These are phyloP conservation scores for Sesamia nonagrioides DNA, from an alignment of 1,140 invertebrate genomes.

Conservation along the genomic window DNA sequence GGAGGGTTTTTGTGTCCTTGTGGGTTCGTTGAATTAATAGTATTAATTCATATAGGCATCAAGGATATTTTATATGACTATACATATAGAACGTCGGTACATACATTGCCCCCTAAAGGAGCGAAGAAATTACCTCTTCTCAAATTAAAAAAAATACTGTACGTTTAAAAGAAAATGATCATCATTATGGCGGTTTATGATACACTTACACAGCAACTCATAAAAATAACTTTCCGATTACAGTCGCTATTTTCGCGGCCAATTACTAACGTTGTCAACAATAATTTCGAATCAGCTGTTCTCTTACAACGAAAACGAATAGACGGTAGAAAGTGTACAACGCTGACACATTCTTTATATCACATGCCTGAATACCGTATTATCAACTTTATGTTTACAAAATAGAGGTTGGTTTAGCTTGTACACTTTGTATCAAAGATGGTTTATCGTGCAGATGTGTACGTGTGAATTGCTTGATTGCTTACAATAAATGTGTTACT, in stretches of 20 bases:
- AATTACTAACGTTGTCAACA: constrained; percentile 4
- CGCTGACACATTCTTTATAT: constrained; percentile 29
- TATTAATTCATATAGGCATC: too few species aligned
- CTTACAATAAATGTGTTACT: constrained; percentile 48
- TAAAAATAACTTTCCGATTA: neutral
- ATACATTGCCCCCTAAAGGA: too few species aligned
- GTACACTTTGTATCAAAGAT: constrained; percentile 1
- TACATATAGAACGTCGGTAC: too few species aligned
- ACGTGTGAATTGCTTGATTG: constrained; percentile 55
- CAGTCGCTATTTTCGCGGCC: constrained; percentile 11
- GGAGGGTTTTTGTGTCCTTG: too few species aligned
- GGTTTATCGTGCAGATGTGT: constrained; percentile 34
- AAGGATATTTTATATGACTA: too few species aligned
- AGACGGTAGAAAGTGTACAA: constrained; percentile 53
- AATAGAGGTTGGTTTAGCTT: constrained; percentile 10
- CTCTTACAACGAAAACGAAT: constrained; percentile 54
- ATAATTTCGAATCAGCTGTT: constrained; percentile 36
- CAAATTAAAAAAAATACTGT: too few species aligned
- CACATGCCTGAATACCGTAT: constrained; percentile 5
- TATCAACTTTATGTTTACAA: neutral
- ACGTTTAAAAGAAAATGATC: too few species aligned
- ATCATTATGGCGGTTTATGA: neutral
- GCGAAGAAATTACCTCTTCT: too few species aligned
- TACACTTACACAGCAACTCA: neutral
- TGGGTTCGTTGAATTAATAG: too few species aligned